Evolutionary conservation across 1,140 invertebrate species (phyloP), one percentile per base, ranked within the genome.

Genomic region (Atta colombica): DNA sequence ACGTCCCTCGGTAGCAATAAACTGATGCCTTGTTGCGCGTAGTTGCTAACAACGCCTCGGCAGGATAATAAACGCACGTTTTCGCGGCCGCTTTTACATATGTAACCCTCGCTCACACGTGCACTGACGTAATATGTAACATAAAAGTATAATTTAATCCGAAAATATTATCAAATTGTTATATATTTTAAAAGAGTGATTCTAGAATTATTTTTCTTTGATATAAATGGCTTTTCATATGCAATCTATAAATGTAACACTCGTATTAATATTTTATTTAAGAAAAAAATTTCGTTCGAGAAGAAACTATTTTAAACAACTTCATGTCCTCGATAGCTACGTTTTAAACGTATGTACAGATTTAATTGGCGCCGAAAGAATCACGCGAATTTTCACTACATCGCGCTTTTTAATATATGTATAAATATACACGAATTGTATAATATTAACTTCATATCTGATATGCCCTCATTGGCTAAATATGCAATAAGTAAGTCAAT

Each of bases 1-100:
- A 86, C 80, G 88, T 94, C 94, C 93, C 94, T 89, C 35, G 92
- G 61, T 82, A 90, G 90, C 92, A 89, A 94, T 94, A 94, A 94
- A 94, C 89, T 88, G 92, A 92, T 92, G 91, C 93, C 93, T 94
- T 94, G 93, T 93, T 88, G 87, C 89, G 82, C 77, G 87, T 90
- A 93, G 85, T 93, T 91, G 78, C 87, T 92, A 94, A 94, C 93
- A 93, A 92, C 90, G 88, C 92, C 90, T 69, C 93, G 90, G 86
- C 87, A 94, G 91, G 89, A 93, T 92, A 92, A 94, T 94, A 94
- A 94, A 94, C 90, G 89, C 91, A 80, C 74, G 66, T 78, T 86
- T 89, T 81, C 75, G 63, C 66, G 58, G 51, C 35, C 86, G 55
- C 80, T 75, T 84, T 89, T 91, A 87, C 85, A 88, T 65, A 86